phyloP scores from a whole-genome alignment of 2,797 vertebrate species.

The Adelosebastes latens region DNA sequence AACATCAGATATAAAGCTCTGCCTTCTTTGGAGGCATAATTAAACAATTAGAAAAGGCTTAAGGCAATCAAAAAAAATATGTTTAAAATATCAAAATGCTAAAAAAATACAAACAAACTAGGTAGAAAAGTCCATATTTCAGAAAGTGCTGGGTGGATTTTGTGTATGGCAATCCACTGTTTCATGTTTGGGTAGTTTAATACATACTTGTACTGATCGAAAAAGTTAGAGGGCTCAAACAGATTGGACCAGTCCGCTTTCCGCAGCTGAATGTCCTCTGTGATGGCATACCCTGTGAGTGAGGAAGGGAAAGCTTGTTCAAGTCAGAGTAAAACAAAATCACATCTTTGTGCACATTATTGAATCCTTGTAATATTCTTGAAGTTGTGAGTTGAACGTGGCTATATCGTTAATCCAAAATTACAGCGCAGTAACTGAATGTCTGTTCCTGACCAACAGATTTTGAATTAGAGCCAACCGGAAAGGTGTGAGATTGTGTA shows the following conservation, averaged over 20 bases:
- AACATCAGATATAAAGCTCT: neutral
- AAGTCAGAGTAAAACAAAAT: neutral
- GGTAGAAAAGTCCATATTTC: neutral
- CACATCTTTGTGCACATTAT: neutral
- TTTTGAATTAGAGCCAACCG: neutral
- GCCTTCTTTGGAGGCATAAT: conserved; percentile 30
- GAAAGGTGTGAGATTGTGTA: neutral
- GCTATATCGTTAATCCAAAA: neutral
- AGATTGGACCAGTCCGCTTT: conserved; percentile 94
- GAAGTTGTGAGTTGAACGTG: neutral
- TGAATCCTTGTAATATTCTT: neutral
- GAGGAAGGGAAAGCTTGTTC: conserved; percentile 64
- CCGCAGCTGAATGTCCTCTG: conserved; percentile 91
- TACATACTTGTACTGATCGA: conserved; percentile 98
- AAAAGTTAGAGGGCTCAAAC: conserved; percentile 95
- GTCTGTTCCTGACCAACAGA: neutral
- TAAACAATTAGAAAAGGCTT: conserved; percentile 17
- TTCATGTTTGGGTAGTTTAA: conserved; percentile 77
- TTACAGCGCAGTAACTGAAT: neutral
- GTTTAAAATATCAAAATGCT: conserved; percentile 45
- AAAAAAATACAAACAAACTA: conserved; percentile 8
- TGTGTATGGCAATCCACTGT: conserved; percentile 63
- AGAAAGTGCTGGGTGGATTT: conserved; percentile 27
- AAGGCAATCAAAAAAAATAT: neutral
- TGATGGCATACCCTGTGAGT: conserved; percentile 88